Evolutionary conservation across 2,888 invertebrate genomes (phyloP).

Genomic region (Ectobius pallidus): DNA sequence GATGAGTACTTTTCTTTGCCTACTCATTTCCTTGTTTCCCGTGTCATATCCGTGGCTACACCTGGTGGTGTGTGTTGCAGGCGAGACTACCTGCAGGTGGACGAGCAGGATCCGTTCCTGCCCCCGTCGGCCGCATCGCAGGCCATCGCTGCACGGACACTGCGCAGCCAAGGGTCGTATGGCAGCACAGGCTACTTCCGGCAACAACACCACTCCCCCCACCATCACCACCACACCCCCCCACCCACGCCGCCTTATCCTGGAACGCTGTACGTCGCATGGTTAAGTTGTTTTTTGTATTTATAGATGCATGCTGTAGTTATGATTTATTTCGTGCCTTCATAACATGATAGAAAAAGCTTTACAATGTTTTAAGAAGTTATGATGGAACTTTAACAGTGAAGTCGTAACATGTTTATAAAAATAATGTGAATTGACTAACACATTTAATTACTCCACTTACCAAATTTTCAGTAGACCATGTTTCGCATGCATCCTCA

Average conservation of each 20-base stretch:
- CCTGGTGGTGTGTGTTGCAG: constrained; percentile 57
- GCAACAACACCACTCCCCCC: constrained; percentile 45
- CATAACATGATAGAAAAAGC: too few species aligned
- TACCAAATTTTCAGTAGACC: too few species aligned
- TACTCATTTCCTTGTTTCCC: too few species aligned
- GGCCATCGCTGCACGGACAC: constrained; percentile 66
- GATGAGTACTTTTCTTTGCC: too few species aligned
- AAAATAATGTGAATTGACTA: too few species aligned
- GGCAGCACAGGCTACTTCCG: constrained; percentile 55
- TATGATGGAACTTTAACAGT: too few species aligned
- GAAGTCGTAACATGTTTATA: too few species aligned
- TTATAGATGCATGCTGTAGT: not conserved
- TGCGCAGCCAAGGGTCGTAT: constrained; percentile 75
- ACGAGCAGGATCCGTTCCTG: constrained; percentile 83
- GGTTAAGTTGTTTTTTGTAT: constrained; percentile 28
- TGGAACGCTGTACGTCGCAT: constrained; percentile 47
- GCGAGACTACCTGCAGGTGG: constrained; percentile 80
- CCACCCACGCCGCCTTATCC: constrained; percentile 48
- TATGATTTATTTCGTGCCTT: too few species aligned
- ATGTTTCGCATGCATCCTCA: too few species aligned
- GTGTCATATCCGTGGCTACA: too few species aligned
- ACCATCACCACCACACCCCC: constrained; percentile 45
- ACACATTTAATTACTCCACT: too few species aligned
- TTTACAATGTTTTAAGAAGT: too few species aligned
- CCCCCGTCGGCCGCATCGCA: constrained; percentile 63